These are phyloP conservation scores for Prosapia bicincta DNA, from an alignment of 2,888 invertebrate genomes.

Conservation along the genomic window DNA sequence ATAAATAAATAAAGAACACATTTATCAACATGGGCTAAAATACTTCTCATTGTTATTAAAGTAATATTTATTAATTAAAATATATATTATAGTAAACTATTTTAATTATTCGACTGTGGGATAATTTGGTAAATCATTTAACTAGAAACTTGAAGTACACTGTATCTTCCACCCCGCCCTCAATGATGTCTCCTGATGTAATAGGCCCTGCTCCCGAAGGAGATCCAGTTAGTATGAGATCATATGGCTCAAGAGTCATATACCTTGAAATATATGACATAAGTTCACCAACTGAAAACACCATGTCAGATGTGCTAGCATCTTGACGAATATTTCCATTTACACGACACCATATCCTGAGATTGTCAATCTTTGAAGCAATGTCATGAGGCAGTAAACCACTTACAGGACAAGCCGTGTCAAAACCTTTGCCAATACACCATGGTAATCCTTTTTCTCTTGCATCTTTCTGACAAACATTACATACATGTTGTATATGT, in stretches of 20 bases:
- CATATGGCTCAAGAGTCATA: slow-evolving; percentile 69
- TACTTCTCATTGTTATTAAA: no score
- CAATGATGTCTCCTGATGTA: slow-evolving; percentile 59
- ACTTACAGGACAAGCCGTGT: slow-evolving; percentile 73
- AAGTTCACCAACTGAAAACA: slow-evolving; percentile 61
- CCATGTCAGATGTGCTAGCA: slow-evolving; percentile 63
- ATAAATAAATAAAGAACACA: no score
- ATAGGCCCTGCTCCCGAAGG: slow-evolving; percentile 66
- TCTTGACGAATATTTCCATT: slow-evolving; percentile 59
- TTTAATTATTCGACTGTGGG: no score
- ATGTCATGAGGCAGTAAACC: slow-evolving; percentile 54
- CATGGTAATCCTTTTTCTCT: slow-evolving; percentile 63
- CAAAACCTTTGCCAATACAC: slow-evolving; percentile 76
- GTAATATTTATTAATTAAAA: no score
- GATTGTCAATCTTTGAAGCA: slow-evolving; percentile 55
- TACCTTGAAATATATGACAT: slow-evolving; percentile 62
- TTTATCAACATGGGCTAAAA: no score
- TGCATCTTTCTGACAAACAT: slow-evolving; percentile 47
- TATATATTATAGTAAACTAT: no score
- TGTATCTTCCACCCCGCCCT: slow-evolving; percentile 54
- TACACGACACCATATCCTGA: slow-evolving; percentile 58
- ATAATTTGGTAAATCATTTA: background rate
- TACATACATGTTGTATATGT: no score
- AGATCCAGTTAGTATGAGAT: slow-evolving; percentile 72
- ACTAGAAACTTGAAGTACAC: slow-evolving; percentile 45